phyloP scores from a whole-genome alignment of 1,140 invertebrate genomes.

The Mamestra configurata region DNA sequence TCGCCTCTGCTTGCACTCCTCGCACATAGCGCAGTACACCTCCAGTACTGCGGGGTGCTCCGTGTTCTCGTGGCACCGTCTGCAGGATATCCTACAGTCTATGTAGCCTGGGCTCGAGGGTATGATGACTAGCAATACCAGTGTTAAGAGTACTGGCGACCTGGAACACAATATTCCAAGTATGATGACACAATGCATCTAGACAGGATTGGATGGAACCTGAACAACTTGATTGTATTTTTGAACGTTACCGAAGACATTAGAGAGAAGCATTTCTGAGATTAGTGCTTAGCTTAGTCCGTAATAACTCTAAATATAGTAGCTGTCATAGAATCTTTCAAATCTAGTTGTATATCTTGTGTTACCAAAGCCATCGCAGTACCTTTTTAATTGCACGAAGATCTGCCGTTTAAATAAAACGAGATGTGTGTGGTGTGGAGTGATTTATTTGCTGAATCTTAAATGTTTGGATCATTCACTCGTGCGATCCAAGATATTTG shows the following conservation, averaged over 20 bases:
- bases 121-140: conserved; percentile 40
- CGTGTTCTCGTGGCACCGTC: conserved; percentile 58
- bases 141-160: neutral
- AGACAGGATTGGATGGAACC: too few relatives aligned
- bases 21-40: conserved; percentile 79
- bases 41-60: conserved; percentile 60
- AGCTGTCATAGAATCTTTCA: too few relatives aligned
- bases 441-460: neutral
- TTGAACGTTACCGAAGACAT: too few relatives aligned
- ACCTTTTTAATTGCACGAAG: neutral
- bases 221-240: too few relatives aligned
- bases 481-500: neutral
- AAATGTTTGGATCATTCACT: neutral
- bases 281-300: too few relatives aligned
- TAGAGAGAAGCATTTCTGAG: too few relatives aligned
- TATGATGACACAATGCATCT: neutral
- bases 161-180: neutral
- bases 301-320: too few relatives aligned
- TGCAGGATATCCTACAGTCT: conserved; percentile 71
- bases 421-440: neutral
- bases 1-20: conserved; percentile 70
- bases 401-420: neutral
- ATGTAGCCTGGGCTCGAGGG: conserved; percentile 53
- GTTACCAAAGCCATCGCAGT: neutral
- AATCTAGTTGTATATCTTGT: too few relatives aligned